Evolutionary conservation across 2,797 vertebrate genomes (phyloP).

Genomic region (Ptychobarbus kaznakovi): DNA sequence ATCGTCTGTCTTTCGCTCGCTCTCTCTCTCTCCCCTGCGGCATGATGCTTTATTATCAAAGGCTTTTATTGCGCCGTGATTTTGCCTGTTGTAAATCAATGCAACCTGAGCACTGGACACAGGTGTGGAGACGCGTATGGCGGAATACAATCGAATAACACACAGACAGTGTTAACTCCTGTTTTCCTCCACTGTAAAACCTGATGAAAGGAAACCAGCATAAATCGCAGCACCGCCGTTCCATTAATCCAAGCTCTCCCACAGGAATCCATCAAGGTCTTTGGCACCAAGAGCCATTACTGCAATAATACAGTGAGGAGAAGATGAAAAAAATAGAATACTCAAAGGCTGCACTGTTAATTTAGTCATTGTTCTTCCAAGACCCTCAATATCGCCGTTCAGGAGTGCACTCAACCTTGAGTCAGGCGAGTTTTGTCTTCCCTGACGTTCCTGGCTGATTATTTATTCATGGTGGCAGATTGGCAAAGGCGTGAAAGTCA

Average conservation of each 20-base stretch:
- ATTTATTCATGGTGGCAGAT: conserved; percentile 60
- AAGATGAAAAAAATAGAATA: conserved; percentile 40
- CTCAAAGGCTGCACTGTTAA: conserved; percentile 48
- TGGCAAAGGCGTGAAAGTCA: conserved; percentile 60
- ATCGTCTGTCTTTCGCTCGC: conserved; percentile 11
- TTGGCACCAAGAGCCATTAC: conserved; percentile 60
- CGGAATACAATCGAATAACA: conserved; percentile 59
- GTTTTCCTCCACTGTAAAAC: conserved; percentile 61
- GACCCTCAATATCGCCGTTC: conserved; percentile 43
- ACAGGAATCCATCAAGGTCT: conserved; percentile 59
- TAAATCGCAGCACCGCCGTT: conserved; percentile 59
- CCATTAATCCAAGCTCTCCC: conserved; percentile 63
- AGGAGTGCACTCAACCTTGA: conserved; percentile 49
- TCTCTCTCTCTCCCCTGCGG: conserved; percentile 29
- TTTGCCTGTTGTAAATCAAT: conserved; percentile 65
- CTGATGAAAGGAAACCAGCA: conserved; percentile 41
- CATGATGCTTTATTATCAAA: conserved; percentile 60
- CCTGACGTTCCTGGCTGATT: conserved; percentile 41
- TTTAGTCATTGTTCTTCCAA: conserved; percentile 51
- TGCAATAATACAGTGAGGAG: conserved; percentile 54
- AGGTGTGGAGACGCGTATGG: conserved; percentile 49
- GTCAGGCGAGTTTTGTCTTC: conserved; percentile 43
- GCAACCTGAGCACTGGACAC: conserved; percentile 47
- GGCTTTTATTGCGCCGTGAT: conserved; percentile 64
- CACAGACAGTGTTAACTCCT: conserved; percentile 55